These are phyloP conservation scores for Notechis scutatus DNA, from an alignment of 2,113 vertebrate species.

Conservation along the genomic window DNA sequence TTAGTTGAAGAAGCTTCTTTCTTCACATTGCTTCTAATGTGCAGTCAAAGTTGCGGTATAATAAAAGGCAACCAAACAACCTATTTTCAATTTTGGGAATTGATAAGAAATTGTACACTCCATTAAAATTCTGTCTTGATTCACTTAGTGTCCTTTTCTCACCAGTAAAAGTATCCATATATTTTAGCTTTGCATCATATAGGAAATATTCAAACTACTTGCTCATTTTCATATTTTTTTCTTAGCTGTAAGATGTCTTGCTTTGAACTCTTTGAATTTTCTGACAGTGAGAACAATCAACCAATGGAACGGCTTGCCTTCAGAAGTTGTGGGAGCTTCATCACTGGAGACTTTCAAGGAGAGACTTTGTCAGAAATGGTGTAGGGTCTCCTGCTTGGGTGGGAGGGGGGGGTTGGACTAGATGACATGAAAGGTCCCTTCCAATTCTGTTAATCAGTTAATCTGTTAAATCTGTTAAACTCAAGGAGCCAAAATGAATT, in stretches of 20 bases:
- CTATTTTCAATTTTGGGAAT: neutral
- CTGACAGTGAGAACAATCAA: no score
- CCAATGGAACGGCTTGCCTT: no score
- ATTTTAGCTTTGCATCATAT: neutral
- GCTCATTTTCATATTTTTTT: neutral
- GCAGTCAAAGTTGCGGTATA: neutral
- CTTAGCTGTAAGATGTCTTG: neutral
- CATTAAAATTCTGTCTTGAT: neutral
- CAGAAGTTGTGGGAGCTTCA: no score
- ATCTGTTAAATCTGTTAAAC: no score
- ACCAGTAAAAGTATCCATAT: neutral
- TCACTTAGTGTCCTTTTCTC: neutral
- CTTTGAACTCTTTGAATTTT: neutral
- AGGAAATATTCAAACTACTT: neutral
- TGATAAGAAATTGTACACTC: neutral
- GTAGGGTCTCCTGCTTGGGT: no score
- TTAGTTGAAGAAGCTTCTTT: neutral
- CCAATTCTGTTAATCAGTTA: no score
- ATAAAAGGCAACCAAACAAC: neutral
- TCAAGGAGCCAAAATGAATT: neutral
- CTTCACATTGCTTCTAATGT: neutral
- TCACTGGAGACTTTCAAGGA: no score
- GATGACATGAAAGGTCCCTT: no score
- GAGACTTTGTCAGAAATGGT: no score
- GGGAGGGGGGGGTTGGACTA: no score